Base-by-base conservation (phyloP, 2,113 vertebrate species). In the Notarius lentiginosus region DNA sequence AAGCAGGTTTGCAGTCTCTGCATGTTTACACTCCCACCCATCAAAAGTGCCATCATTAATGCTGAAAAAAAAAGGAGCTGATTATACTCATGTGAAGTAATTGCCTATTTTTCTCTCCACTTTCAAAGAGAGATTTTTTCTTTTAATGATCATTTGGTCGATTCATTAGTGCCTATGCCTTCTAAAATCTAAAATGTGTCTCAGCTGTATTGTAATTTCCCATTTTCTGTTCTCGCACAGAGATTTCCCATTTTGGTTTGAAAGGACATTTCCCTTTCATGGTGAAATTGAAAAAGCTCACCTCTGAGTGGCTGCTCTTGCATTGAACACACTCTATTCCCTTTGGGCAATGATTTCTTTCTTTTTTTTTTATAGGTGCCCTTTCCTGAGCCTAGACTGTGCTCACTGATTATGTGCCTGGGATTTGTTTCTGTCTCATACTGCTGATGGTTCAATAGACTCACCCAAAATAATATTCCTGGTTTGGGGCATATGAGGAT, bases 11-110 rank as follows among this genome's bases (percentile, higher is more conserved):
- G 17, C 7, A 20, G 27, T 55, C n/a, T 79, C 77, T 34, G 12
- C 27, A 34, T 79, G 77, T 58, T 79, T 80, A 80, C 55, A 80
- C 79, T 80, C 56, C 79, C 5, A 24, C 30, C 75, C 30, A 0
- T 81, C 18, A 81, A 61, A 60, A 81, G 27, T 34, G 27, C 30
- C 79, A 81, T 81, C 55, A 81, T 81, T 81, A 81, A 61, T 61
- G 79, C 0, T 58, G 55, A 34, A 34, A 47, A 61, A 61, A 41
- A 61, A 81, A 24, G 10, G 30, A 81, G 79, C 56, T 61, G 20
- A 61, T 81, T 60, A 34, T 41, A 22, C 27, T 22, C 55, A 80
- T 80, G 77, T 58, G 53, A 79, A 79, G 18, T 58, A 80, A 80
- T 34, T 80, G 55, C 55, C 4, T 34, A 20, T 58, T 10, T 56